Percentiles rank a stretch among this genome's conserved stretches.
phyloP scores from a whole-genome alignment of 1,140 invertebrate genomes.

The Matsumurasca onukii region DNA sequence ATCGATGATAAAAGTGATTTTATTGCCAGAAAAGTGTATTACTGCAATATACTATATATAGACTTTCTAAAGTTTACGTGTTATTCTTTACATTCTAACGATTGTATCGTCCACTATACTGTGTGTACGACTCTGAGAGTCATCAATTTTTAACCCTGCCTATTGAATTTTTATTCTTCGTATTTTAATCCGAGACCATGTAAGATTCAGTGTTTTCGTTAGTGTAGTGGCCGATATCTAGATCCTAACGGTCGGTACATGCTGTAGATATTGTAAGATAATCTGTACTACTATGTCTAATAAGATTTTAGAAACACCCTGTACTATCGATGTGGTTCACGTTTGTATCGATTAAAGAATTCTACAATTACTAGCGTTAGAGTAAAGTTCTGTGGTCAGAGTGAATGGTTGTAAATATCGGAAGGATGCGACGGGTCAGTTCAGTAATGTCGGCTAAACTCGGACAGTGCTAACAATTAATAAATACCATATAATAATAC shows the following conservation, averaged over 20 bases:
- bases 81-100: constrained; percentile 17
- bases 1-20: constrained; percentile 9
- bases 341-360: constrained; percentile 17
- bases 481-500: constrained; percentile 20
- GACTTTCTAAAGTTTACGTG: constrained; percentile 11
- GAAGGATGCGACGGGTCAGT: constrained; percentile 3
- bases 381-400: constrained; percentile 3
- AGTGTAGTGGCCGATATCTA: constrained; percentile 19
- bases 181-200: constrained; percentile 8
- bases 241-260: constrained; percentile 11
- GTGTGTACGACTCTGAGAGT: constrained; percentile 9
- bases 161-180: constrained; percentile 22
- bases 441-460: constrained; percentile 18
- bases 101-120: constrained; percentile 1
- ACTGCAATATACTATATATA: constrained; percentile 26
- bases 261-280: constrained; percentile 25
- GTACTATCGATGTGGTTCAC: constrained; percentile 17
- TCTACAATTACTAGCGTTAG: constrained; percentile 23
- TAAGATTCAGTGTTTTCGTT: constrained; percentile 17
- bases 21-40: constrained; percentile 14
- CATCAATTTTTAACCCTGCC: constrained; percentile 20
- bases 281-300: constrained; percentile 23
- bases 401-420: constrained; percentile 7
- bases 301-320: constrained; percentile 29
- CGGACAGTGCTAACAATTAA: constrained; percentile 26